Evolutionary conservation across 2,113 vertebrate genomes (phyloP), one percentile per base, ranked within the genome.

Genomic region (Aspiorhynchus laticeps): DNA sequence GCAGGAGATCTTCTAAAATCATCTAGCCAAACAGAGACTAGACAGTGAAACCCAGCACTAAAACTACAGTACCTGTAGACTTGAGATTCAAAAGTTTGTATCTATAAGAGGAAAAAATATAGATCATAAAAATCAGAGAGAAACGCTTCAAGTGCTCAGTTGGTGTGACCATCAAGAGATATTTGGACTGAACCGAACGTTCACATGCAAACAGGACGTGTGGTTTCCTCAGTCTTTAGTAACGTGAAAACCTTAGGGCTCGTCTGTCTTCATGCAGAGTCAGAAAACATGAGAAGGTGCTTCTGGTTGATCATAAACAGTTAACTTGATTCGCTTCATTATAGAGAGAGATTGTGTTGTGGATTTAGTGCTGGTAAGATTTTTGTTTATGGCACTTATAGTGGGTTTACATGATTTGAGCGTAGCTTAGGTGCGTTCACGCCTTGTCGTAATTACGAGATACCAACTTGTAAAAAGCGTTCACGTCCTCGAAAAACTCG

Each of bases 311-410:
- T 56, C 51, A 80, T 43, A 28, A 80, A 63, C 46, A 3, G 26
- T 14, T 14, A 12, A 28, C 26, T 31, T 26, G 14, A 31, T 5
- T 28, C 7, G 17, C 14, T 43, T 80, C 14, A 19, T 28, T 31
- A 10, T 43, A 19, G 38, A 76, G 73, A 48, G 15, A 65, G 53
- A 26, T 11, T 80, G 79, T 63, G 48, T 24, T 36, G 11, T 61
- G 6, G 73, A 21, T 51, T 46, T 79, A 4, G 80, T 31, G 80
- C 80, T 65, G 59, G 80, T 81, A 81, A 81, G n/a, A 21, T 41
- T 12, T 81, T 43, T 46, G 10, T 36, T 73, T 56, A 4, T 75
- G 48, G 83, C 73, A 38, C 69, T 77, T 77, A 56, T 9, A 33
- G 31, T 53, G 12, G 11, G 48, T 59, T 24, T 9, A 59, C 1